phyloP scores from a whole-genome alignment of 2,797 vertebrate genomes.

The Crax fasciolata region DNA sequence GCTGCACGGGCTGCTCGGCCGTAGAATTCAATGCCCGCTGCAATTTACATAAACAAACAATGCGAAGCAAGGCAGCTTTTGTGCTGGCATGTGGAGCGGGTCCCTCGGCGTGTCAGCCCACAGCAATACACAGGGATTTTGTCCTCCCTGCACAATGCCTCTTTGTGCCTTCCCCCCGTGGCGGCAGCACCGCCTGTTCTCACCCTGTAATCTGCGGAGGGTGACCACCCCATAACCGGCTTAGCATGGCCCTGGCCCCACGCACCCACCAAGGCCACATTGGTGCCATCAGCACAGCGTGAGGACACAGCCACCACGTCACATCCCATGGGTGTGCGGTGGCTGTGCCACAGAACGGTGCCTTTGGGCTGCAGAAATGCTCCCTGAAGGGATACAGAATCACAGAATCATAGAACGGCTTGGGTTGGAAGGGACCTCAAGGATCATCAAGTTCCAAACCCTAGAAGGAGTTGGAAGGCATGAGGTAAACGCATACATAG shows the following conservation, averaged over 20 bases:
- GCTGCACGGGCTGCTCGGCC: slow-evolving; percentile 55
- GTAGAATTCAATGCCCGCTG: slow-evolving; percentile 78
- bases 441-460: no score
- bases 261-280: slow-evolving; percentile 61
- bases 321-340: no score
- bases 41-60: slow-evolving; percentile 84
- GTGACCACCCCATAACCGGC: slow-evolving; percentile 87
- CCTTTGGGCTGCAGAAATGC: not conserved
- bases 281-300: not conserved
- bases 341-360: not conserved
- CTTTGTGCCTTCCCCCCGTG: slow-evolving; percentile 87
- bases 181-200: slow-evolving; percentile 87
- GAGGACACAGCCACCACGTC: not conserved
- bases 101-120: slow-evolving; percentile 81
- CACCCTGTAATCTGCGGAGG: slow-evolving; percentile 87
- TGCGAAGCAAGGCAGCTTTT: slow-evolving; percentile 81
- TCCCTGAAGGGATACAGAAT: not conserved
- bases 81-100: slow-evolving; percentile 81
- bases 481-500: not conserved
- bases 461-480: no score
- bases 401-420: no score
- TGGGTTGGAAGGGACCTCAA: no score
- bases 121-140: slow-evolving; percentile 87
- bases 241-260: slow-evolving; percentile 88
- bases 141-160: slow-evolving; percentile 86